Base-by-base conservation (phyloP, 2,888 invertebrate species). In the Pocota personata region DNA sequence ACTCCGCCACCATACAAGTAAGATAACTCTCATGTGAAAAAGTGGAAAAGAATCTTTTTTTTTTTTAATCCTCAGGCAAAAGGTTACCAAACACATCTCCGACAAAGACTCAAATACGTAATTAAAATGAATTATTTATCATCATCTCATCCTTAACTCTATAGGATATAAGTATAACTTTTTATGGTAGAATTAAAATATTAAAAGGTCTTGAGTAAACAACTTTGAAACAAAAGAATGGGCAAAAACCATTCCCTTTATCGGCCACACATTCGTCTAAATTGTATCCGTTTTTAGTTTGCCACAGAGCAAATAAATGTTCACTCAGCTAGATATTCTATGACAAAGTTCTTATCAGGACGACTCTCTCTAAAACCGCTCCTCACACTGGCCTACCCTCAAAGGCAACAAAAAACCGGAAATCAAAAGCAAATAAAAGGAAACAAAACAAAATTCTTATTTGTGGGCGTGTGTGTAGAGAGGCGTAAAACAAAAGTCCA, bases 171-270 rank as follows among this genome's bases (percentile, higher is more conserved):
- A 10, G 46, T 30, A 50, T 6, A 77, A 60, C 46, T 78, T 71
- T 55, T n/a, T 30, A 8, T 21, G 58, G 48, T 58, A 27, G 12
- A 35, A 75, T 75, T 67, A 66, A 75, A 60, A 66, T 58, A 73
- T 80, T 73, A 67, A 27, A 52, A 60, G 12, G 57, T 57, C 73
- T 79, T 72, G 58, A 6, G 27, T 14, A 73, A 79, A 66, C 27
- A 55, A 52, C 21, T 48, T 37, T 48, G 37, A 27, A 40, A 27
- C 16, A n/a, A 62, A 43, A 46, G 19, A 30, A 21, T 37, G 40
- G 12, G n/a, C n/a, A 4, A 16, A 14, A 40, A 43, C 27, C 46
- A 37, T 48, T 71, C 40, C 21, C 10, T 55, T 57, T 52, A 69
- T 69, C 71, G 55, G 71, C 78, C 52, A 10, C 40, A 52, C 14